Conservation (phyloP, 2,797 vertebrate species). For the Muraenolepis orangiensis region DNA sequence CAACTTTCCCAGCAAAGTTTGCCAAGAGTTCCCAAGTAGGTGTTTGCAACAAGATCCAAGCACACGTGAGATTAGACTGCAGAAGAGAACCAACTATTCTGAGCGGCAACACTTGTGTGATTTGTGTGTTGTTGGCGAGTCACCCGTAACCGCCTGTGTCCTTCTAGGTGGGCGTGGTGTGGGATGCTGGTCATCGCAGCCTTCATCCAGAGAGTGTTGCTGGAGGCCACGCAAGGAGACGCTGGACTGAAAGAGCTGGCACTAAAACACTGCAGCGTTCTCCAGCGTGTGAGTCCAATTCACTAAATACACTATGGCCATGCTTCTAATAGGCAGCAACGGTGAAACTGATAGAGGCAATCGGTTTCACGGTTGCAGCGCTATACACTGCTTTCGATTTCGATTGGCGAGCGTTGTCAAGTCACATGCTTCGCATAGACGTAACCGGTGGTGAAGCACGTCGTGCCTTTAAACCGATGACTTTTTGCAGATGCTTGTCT, state of each 20-base stretch:
- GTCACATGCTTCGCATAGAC: too few species aligned
- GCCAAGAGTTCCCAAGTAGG: not conserved
- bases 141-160: not conserved
- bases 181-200: constrained; percentile 61
- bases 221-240: constrained; percentile 37
- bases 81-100: not conserved
- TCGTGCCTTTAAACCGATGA: too few species aligned
- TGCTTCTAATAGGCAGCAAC: too few species aligned
- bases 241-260: constrained; percentile 43
- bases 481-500: too few species aligned
- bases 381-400: too few species aligned
- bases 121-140: not conserved
- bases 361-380: too few species aligned
- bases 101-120: not conserved
- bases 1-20: too few species aligned
- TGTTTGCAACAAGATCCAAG: not conserved
- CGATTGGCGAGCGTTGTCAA: too few species aligned
- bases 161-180: constrained; percentile 60
- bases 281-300: constrained; percentile 55
- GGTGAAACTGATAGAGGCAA: too few species aligned
- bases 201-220: constrained; percentile 68
- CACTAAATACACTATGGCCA: not conserved
- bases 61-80: not conserved
- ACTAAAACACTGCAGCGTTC: constrained; percentile 66
- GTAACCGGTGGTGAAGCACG: too few species aligned